Conservation (phyloP, 2,888 invertebrate genomes). For the Anorthoa munda region DNA sequence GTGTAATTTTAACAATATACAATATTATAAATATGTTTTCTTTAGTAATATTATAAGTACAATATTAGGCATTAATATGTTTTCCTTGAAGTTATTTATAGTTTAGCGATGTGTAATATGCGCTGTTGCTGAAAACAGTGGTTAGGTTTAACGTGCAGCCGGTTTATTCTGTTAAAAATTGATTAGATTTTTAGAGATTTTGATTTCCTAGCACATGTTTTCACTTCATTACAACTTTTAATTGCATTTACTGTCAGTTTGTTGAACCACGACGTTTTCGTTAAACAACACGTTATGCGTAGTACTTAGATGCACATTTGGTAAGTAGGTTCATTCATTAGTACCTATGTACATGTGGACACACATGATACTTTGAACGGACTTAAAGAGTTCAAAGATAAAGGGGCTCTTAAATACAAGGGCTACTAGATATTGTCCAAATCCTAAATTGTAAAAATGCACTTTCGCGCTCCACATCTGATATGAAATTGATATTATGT, state of each 20-base stretch:
- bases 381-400: constrained; percentile 53
- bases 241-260: constrained; percentile 1
- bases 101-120: constrained; percentile 6
- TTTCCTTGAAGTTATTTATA: constrained; percentile 18
- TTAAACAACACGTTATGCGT: neutral
- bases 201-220: neutral
- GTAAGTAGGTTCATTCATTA: constrained; percentile 8
- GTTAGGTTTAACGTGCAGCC: neutral
- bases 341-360: constrained; percentile 7
- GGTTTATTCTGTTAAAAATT: too few species aligned
- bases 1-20: constrained; percentile 2
- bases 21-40: constrained; percentile 12
- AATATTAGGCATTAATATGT: constrained; percentile 2
- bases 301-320: neutral
- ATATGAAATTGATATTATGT: constrained; percentile 90
- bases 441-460: constrained; percentile 72
- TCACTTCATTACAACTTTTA: neutral
- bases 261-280: neutral
- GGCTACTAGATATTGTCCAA: constrained; percentile 57
- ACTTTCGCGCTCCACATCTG: constrained; percentile 80
- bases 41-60: constrained; percentile 20
- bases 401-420: constrained; percentile 51
- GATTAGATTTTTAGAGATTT: neutral
- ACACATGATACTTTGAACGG: constrained; percentile 45
- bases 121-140: neutral